Base-by-base conservation (phyloP, 2,113 vertebrate species). In the Proteles cristata region DNA sequence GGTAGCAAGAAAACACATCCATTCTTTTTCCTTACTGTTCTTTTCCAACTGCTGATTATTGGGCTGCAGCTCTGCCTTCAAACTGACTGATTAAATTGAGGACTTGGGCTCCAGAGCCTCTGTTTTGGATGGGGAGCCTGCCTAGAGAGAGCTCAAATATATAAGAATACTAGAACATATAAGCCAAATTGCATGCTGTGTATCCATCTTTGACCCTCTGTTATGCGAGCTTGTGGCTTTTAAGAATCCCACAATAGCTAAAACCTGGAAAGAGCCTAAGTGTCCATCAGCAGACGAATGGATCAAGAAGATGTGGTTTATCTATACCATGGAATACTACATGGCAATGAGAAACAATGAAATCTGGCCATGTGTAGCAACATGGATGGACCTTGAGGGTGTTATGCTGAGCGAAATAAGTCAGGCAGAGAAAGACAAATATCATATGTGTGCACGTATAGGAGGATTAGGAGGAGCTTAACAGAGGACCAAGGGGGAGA, bases 211-310 rank as follows among this genome's bases (percentile, higher is more conserved):
- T 79, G 69, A 61, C 73, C 11, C 31, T 90, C 31, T 92, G 50
- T 90, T 97, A 77, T 45, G 87, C 80, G 89, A 96, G 87, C 76
- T 58, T 91, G 71, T 55, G 97, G 86, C 66, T 35, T 93, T 96
- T 96, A 95, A 79, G 66, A 98, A 81, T 50, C 73, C 90, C 92
- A n/a, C n/a, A n/a, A n/a, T n/a, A n/a, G n/a, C n/a, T n/a, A n/a
- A n/a, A n/a, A n/a, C n/a, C n/a, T n/a, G n/a, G n/a, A n/a, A n/a
- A n/a, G n/a, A n/a, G n/a, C n/a, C n/a, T n/a, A n/a, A n/a, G n/a
- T n/a, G n/a, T n/a, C n/a, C n/a, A n/a, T n/a, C n/a, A n/a, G n/a
- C n/a, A n/a, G n/a, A n/a, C n/a, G n/a, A n/a, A n/a, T n/a, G n/a
- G n/a, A n/a, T n/a, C n/a, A n/a, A n/a, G n/a, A n/a, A n/a, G n/a